These are phyloP conservation scores for Chaenogobius annularis DNA, from an alignment of 2,113 vertebrate genomes.

Conservation along the genomic window DNA sequence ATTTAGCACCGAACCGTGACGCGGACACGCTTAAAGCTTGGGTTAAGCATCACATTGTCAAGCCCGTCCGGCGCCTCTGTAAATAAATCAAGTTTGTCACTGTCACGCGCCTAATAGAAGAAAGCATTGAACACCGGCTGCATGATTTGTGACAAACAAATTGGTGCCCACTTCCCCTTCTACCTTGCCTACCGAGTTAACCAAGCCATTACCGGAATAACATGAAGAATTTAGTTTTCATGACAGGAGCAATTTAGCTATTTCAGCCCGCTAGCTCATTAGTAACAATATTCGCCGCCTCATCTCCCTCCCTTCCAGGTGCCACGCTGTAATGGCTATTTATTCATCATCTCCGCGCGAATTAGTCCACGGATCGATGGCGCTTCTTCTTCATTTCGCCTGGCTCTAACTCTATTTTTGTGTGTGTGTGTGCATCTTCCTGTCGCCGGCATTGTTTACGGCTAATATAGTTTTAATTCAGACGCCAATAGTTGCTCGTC, in stretches of 20 bases:
- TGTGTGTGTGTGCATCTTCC: background rate
- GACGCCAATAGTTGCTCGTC: slow-evolving; percentile 26
- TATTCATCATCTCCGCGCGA: slow-evolving; percentile 30
- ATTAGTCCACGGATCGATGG: slow-evolving; percentile 40
- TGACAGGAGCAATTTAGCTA: slow-evolving; percentile 41
- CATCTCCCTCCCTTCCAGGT: slow-evolving; percentile 27
- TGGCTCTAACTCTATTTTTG: background rate
- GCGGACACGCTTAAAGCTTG: background rate
- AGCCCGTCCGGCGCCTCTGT: slow-evolving; percentile 1
- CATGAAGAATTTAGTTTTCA: slow-evolving; percentile 25
- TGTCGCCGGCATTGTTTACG: slow-evolving; percentile 21
- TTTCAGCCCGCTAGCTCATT: slow-evolving; percentile 30
- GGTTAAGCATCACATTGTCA: background rate
- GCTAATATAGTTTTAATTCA: slow-evolving; percentile 43
- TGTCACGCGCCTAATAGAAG: slow-evolving; percentile 2
- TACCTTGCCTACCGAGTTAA: slow-evolving; percentile 16
- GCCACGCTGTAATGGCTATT: slow-evolving; percentile 24
- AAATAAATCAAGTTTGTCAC: slow-evolving; percentile 7
- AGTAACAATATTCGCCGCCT: slow-evolving; percentile 24
- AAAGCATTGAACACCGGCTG: background rate
- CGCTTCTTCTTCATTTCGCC: slow-evolving; percentile 29
- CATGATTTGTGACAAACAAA: slow-evolving; percentile 24
- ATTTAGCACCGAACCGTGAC: slow-evolving; percentile 14
- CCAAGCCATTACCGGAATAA: slow-evolving; percentile 26
- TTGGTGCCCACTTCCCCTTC: slow-evolving; percentile 21